A percentile compares a stretch with the other conserved stretches of the same genome.
These are phyloP conservation scores for Drosophila pseudoobscura DNA, from an alignment of 1,140 invertebrate genomes.

Conservation along the genomic window DNA sequence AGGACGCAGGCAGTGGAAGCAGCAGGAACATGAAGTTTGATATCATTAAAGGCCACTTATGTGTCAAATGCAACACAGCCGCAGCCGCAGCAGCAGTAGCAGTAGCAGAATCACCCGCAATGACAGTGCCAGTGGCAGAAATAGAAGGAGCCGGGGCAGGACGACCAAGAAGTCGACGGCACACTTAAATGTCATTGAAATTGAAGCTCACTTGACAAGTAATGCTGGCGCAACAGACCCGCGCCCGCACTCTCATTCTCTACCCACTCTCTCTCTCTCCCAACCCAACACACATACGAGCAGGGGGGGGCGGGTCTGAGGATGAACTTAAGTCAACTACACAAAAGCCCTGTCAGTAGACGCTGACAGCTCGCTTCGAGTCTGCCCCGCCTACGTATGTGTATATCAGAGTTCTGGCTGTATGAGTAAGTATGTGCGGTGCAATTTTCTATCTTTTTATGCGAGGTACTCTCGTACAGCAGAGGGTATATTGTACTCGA, in stretches of 20 bases:
- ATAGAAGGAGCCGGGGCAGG: conserved; percentile 12
- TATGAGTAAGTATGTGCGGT: conserved; percentile 11
- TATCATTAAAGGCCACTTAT: conserved; percentile 77
- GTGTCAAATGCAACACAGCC: conserved; percentile 71
- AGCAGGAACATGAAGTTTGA: conserved; percentile 64
- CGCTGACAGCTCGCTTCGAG: conserved; percentile 39
- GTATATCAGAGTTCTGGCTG: conserved; percentile 10
- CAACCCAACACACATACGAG: conserved; percentile 1
- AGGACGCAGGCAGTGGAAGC: conserved; percentile 37
- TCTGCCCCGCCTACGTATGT: conserved; percentile 12
- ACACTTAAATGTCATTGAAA: conserved; percentile 74
- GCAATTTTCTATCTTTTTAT: conserved; percentile 22
- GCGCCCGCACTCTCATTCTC: not conserved
- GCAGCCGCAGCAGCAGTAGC: conserved; percentile 27
- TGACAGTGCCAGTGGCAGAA: conserved; percentile 13
- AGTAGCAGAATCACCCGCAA: conserved; percentile 8
- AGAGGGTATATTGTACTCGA: too few species aligned
- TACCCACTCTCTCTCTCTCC: not conserved
- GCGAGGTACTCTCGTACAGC: too few species aligned
- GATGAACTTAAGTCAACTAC: conserved; percentile 56
- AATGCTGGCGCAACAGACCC: conserved; percentile 58
- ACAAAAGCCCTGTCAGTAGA: conserved; percentile 65
- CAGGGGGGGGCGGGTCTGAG: not conserved
- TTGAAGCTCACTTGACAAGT: conserved; percentile 71
- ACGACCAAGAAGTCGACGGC: conserved; percentile 40